Evolutionary conservation across 2,797 vertebrate species (phyloP).

Genomic region (Ambastaia sidthimunki): DNA sequence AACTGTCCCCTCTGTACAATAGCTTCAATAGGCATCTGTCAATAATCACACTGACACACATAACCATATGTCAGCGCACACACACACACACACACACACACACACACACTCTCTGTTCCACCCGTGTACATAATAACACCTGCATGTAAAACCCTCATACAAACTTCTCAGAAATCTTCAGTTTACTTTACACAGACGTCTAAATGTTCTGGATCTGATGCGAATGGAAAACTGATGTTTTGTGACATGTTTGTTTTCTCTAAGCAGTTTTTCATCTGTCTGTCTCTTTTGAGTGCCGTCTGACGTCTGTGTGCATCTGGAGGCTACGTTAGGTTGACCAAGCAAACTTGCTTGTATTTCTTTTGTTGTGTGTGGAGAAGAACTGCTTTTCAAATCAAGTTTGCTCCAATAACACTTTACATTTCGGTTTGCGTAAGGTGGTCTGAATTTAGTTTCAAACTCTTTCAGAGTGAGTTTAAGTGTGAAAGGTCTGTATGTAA

Average conservation of each 20-base stretch:
- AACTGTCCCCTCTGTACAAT: slow-evolving; percentile 58
- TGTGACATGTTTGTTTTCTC: slow-evolving; percentile 52
- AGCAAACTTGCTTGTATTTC: background rate
- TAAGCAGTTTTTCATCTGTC: slow-evolving; percentile 49
- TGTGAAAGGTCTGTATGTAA: too few relatives aligned
- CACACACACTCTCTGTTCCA: background rate
- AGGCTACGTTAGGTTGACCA: slow-evolving; percentile 28
- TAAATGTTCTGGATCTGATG: background rate
- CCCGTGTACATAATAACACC: slow-evolving; percentile 25
- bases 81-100: slow-evolving; percentile 23
- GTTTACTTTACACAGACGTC: background rate
- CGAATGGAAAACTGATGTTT: slow-evolving; percentile 30
- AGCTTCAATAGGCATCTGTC: slow-evolving; percentile 60
- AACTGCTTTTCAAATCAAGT: background rate
- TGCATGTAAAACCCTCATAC: slow-evolving; percentile 5
- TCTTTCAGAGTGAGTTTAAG: background rate
- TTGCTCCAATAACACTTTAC: too few relatives aligned
- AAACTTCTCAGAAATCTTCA: background rate
- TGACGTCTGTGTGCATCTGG: slow-evolving; percentile 46
- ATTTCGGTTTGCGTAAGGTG: background rate
- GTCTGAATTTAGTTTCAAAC: background rate
- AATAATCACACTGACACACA: slow-evolving; percentile 39
- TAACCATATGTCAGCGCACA: slow-evolving; percentile 23
- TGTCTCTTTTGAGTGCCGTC: slow-evolving; percentile 58
- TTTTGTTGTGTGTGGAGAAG: background rate